A percentile compares a stretch with the other conserved stretches of the same genome.
Evolutionary conservation across 2,113 vertebrate species (phyloP).

Genomic region (Gadus macrocephalus): DNA sequence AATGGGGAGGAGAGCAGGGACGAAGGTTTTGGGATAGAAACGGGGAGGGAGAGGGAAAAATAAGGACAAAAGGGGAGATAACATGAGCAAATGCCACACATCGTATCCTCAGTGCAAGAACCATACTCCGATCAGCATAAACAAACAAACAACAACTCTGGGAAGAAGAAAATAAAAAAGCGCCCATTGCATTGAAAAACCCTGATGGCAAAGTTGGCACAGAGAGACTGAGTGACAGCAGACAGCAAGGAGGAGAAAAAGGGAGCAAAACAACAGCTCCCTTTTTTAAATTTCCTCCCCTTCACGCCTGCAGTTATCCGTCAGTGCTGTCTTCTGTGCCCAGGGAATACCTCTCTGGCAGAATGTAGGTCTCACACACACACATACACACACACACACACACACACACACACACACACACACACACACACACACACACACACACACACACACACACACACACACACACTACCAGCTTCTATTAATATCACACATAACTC

Average conservation of each 20-base stretch:
- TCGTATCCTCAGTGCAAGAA: not conserved
- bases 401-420: no score
- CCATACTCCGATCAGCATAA: not conserved
- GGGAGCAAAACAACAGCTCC: conserved; percentile 31
- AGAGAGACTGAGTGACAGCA: conserved; percentile 6
- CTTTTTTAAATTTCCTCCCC: conserved; percentile 43
- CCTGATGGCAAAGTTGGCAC: conserved; percentile 24
- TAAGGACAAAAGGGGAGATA: no score
- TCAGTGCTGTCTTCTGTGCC: conserved; percentile 46
- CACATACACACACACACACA: conserved; percentile 25
- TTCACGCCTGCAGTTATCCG: conserved; percentile 56
- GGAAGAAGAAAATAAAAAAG: conserved; percentile 6
- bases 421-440: not conserved
- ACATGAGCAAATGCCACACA: no score
- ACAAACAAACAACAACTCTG: not conserved
- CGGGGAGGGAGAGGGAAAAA: no score
- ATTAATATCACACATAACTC: not conserved
- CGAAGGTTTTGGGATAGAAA: not conserved
- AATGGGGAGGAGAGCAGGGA: not conserved
- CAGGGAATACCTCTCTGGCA: conserved; percentile 54
- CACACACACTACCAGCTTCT: conserved; percentile 4
- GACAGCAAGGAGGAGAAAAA: not conserved
- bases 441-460: conserved; percentile 37
- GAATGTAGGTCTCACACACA: conserved; percentile 32
- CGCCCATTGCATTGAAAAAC: conserved; percentile 25